Percentiles rank a stretch among this genome's conserved stretches.
These are phyloP conservation scores for Marasmarcha lunaedactyla DNA, from an alignment of 2,888 invertebrate genomes.

Conservation along the genomic window DNA sequence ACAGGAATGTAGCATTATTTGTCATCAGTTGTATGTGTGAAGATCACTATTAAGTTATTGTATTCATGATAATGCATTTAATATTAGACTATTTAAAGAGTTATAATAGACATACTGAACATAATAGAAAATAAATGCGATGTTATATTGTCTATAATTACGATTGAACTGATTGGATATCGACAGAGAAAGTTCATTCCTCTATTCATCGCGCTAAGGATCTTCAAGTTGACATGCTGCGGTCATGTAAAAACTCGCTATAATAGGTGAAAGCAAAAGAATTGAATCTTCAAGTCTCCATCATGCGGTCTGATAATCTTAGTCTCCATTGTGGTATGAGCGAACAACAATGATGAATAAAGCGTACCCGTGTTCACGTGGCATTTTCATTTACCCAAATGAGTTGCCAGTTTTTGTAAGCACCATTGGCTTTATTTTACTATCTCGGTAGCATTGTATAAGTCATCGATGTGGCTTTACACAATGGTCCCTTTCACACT, in stretches of 20 bases:
- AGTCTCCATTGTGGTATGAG: conserved; percentile 39
- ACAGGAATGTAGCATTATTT: too few relatives aligned
- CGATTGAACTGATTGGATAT: too few relatives aligned
- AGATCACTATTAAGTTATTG: too few relatives aligned
- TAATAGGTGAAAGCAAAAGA: conserved; percentile 61
- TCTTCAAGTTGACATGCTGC: neutral
- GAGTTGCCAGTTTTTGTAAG: conserved; percentile 42
- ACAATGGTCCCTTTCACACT: conserved; percentile 50
- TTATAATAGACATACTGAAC: too few relatives aligned
- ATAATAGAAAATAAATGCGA: too few relatives aligned
- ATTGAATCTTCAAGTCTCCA: conserved; percentile 51
- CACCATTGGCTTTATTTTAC: conserved; percentile 45
- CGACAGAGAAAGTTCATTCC: too few relatives aligned
- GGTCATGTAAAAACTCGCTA: conserved; percentile 20
- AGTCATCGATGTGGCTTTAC: conserved; percentile 33
- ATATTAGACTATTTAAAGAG: too few relatives aligned
- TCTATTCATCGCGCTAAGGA: neutral
- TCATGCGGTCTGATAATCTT: conserved; percentile 65
- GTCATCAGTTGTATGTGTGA: too few relatives aligned
- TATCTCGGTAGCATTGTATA: conserved; percentile 45
- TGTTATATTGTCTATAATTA: too few relatives aligned
- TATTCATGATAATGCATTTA: too few relatives aligned
- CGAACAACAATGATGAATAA: neutral
- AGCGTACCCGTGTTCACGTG: neutral
- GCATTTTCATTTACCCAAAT: conserved; percentile 60